Base-by-base conservation (phyloP, 2,888 invertebrate genomes). In the Lepetodrilus schrolli region DNA sequence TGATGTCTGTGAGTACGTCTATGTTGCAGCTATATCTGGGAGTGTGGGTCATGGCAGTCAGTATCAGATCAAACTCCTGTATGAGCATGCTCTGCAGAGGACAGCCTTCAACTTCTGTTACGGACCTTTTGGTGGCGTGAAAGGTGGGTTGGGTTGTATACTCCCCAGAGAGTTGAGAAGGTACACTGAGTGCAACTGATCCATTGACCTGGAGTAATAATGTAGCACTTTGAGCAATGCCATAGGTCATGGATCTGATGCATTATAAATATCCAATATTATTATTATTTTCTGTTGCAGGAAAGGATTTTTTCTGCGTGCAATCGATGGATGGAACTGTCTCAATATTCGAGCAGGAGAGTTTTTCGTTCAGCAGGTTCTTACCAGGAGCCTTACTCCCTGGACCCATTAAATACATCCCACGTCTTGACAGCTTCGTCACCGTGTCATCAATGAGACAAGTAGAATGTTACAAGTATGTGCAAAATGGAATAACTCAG, bases 281-380 rank as follows among this genome's bases (percentile, higher is more conserved):
- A n/a, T n/a, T n/a, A n/a, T 20, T 26, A 0, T 66, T 17, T 17
- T 51, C 8, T 65, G 3, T 80, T 79, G 51, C 83, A 89, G 90
- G 89, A 13, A 96, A 86, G 78, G 97, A 98, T 90, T 96, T 97
- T 84, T 92, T 97, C 74, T 97, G 97, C 88, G 94, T 98, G 21
- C 96, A 96, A 88, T 95, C 95, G 37, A 91, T 98, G 84, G 97
- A 98, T 91, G 97, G 98, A 13, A 94, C 95, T 70, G 90, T 98
- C 20, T 94, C 94, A 72, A 95, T 99, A 89, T 98, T 94, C 90
- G 98, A 98, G 89, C 97, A 97, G 91, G 98, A 98, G 90, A 94
- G 95, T 72, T 95, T 95, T 88, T 93, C 95, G 17, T 96, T 97
- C 88, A 93, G 94, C 85, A 94, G 96, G 77, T 93, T 94, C 81